Evolutionary conservation across 2,113 vertebrate species (phyloP).

Genomic region (Eupsittula cactorum): DNA sequence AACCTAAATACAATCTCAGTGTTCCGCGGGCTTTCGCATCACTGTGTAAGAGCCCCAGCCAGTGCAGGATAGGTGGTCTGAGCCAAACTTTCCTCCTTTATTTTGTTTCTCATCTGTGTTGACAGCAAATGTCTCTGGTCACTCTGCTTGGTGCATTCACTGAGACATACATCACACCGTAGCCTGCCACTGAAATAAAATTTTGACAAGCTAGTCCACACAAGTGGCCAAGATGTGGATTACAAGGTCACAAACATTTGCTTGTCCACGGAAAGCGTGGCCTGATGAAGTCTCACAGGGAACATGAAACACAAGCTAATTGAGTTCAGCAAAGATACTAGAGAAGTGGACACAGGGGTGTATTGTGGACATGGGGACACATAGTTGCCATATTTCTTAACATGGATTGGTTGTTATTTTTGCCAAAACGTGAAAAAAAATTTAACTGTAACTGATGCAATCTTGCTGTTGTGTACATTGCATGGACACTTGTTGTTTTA

Average conservation of each 20-base stretch:
- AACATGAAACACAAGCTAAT: not conserved
- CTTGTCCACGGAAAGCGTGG: not conserved
- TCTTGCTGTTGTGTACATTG: not conserved
- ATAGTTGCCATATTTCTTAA: not conserved
- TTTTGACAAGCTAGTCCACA: not conserved
- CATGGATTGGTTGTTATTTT: not conserved
- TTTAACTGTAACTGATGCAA: not conserved
- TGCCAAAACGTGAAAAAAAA: not conserved
- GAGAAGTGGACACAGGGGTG: rapidly evolving
- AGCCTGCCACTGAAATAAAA: not conserved
- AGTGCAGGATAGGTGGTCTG: not conserved
- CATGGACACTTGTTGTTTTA: not conserved
- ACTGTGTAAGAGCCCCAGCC: not conserved
- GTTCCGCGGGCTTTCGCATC: not conserved
- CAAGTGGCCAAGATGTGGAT: too few species aligned
- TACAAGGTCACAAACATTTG: rapidly evolving
- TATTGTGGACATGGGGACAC: rapidly evolving
- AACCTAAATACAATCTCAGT: not conserved
- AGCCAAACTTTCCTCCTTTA: not conserved
- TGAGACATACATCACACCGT: not conserved
- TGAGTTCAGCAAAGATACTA: rapidly evolving
- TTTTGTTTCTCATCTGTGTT: not conserved
- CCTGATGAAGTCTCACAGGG: too few species aligned
- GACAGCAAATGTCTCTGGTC: rapidly evolving
- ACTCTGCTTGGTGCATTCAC: not conserved